These are phyloP conservation scores for Rhogogaster chlorosoma DNA, from an alignment of 2,888 invertebrate genomes.

Conservation along the genomic window DNA sequence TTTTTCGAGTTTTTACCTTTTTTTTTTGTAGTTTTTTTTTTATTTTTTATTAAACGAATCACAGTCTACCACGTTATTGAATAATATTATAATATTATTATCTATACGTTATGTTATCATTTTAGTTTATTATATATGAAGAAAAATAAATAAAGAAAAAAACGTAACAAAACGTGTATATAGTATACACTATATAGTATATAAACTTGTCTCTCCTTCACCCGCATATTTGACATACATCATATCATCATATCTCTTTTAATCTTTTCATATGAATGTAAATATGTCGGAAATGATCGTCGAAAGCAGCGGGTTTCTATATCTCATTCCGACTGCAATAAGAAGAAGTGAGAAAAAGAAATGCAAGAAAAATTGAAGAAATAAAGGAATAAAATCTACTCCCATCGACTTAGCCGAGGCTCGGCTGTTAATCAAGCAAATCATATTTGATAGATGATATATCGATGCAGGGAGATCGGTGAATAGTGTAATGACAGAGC, in stretches of 20 bases:
- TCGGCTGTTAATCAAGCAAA: constrained; percentile 33
- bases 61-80: constrained; percentile 44
- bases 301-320: constrained; percentile 1
- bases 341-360: not conserved
- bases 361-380: not conserved
- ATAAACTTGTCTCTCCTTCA: not conserved
- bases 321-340: not conserved
- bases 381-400: constrained; percentile 18
- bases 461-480: constrained; percentile 39
- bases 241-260: not conserved
- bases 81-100: constrained; percentile 39
- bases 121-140: constrained; percentile 38
- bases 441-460: constrained; percentile 35
- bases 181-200: not conserved
- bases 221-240: not conserved
- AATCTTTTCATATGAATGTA: not conserved
- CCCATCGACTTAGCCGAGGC: not conserved
- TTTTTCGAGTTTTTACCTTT: not conserved
- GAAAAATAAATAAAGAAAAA: not conserved
- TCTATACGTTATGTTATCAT: constrained; percentile 49
- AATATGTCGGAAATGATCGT: not conserved
- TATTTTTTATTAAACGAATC: constrained; percentile 5
- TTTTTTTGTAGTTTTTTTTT: not conserved
- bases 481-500: constrained; percentile 48
- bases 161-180: constrained; percentile 42